A percentile compares a stretch with the other conserved stretches of the same genome.
Conservation (phyloP, 2,888 invertebrate species). For the Meloe dianella region DNA sequence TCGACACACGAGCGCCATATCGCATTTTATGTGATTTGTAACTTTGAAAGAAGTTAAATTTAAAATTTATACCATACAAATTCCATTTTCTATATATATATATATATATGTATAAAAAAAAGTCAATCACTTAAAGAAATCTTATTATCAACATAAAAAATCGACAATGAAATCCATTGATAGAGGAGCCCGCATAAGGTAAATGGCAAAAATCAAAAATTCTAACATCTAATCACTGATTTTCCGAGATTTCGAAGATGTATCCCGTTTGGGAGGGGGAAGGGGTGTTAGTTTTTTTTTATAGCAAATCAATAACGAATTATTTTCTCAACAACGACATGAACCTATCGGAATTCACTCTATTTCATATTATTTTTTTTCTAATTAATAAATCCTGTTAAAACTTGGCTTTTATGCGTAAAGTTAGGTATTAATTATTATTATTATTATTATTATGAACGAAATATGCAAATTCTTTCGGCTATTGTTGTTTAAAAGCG, state of each 20-base stretch:
- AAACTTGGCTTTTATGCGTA: neutral
- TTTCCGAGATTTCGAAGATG: neutral
- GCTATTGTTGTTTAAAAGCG: neutral
- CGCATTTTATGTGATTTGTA: neutral
- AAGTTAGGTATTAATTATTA: neutral
- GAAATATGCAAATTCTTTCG: neutral
- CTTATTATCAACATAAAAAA: neutral
- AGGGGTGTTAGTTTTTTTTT: too few relatives aligned
- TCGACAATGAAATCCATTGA: neutral
- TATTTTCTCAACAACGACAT: neutral
- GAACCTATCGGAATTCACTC: neutral
- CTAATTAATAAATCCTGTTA: neutral
- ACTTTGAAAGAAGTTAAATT: neutral
- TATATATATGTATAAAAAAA: too few relatives aligned
- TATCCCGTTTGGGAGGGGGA: neutral
- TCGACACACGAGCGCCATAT: neutral
- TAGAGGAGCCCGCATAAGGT: neutral
- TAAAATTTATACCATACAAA: neutral
- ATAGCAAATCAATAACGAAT: neutral
- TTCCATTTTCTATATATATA: too few relatives aligned
- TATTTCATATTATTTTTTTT: neutral
- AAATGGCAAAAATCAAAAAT: neutral
- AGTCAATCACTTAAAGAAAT: neutral
- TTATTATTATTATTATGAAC: neutral
- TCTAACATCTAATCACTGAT: neutral